Evolutionary conservation across 2,797 vertebrate genomes (phyloP).

Genomic region (Chaenodraco wilsoni): DNA sequence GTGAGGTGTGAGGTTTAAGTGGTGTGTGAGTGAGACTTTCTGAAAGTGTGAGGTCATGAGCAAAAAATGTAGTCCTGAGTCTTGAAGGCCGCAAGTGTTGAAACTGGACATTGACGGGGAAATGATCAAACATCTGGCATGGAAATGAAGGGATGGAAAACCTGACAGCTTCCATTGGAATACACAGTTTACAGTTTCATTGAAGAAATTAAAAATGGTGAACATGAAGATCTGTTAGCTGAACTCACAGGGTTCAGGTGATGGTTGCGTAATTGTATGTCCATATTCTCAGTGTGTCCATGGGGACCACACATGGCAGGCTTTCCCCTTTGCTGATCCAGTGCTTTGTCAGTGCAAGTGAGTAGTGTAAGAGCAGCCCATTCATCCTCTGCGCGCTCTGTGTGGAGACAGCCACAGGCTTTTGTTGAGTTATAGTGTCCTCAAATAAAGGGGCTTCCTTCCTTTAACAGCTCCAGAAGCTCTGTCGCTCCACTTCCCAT

Average conservation of each 20-base stretch:
- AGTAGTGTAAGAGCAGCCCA: conserved; percentile 72
- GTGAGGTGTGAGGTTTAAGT: conserved; percentile 53
- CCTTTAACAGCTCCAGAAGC: conserved; percentile 80
- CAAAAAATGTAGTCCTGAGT: conserved; percentile 27
- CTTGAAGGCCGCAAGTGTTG: conserved; percentile 26
- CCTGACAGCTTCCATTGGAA: background rate
- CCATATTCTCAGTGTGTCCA: conserved; percentile 43
- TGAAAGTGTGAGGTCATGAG: conserved; percentile 59
- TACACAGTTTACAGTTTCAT: background rate
- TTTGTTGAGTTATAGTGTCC: conserved; percentile 84
- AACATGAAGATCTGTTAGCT: conserved; percentile 8
- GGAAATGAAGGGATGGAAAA: conserved; percentile 20
- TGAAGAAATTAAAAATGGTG: conserved; percentile 10
- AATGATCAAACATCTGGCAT: conserved; percentile 12
- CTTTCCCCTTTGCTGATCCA: conserved; percentile 56
- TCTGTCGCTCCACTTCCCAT: conserved; percentile 76
- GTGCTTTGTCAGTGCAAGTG: conserved; percentile 67
- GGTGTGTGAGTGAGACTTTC: conserved; percentile 32
- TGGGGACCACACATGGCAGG: conserved; percentile 72
- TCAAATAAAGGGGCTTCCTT: conserved; percentile 86
- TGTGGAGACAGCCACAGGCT: conserved; percentile 81
- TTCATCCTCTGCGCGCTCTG: conserved; percentile 72
- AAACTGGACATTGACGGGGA: conserved; percentile 19
- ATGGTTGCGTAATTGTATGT: conserved; percentile 46
- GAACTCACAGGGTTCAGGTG: conserved; percentile 26